These are phyloP conservation scores for Dryadula phaetusa DNA, from an alignment of 2,888 invertebrate genomes.

Conservation along the genomic window DNA sequence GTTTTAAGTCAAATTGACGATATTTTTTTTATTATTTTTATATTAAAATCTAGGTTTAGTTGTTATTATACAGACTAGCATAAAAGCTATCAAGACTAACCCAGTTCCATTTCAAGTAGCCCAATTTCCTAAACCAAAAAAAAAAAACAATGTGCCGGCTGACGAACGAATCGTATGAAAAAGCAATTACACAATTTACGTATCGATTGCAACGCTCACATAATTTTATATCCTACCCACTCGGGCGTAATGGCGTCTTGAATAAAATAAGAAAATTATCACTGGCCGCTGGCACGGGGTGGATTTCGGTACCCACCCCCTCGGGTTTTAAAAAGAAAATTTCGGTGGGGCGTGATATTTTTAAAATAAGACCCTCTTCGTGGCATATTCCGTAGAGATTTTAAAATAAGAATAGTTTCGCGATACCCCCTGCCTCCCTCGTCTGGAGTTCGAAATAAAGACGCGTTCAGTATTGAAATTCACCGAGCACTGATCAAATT, in stretches of 20 bases:
- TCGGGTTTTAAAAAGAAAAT: conserved; percentile 80
- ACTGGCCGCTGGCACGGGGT: conserved; percentile 72
- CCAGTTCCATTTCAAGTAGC: not conserved
- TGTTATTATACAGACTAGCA: not conserved
- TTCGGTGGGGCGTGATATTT: conserved; percentile 84
- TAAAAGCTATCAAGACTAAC: not conserved
- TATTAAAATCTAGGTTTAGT: no score
- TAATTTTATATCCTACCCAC: conserved; percentile 38
- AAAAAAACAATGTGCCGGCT: not conserved
- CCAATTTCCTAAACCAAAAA: not conserved
- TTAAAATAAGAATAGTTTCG: conserved; percentile 84
- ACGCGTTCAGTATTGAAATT: conserved; percentile 43
- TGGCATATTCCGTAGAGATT: conserved; percentile 84
- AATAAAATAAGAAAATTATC: conserved; percentile 81
- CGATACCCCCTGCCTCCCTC: conserved; percentile 69
- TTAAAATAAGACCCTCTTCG: conserved; percentile 83
- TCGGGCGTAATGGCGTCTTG: conserved; percentile 47
- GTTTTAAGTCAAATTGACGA: not conserved
- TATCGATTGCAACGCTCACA: conserved; percentile 30
- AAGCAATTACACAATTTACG: conserved; percentile 31
- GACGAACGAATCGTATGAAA: conserved; percentile 5
- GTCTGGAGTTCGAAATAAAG: conserved; percentile 80
- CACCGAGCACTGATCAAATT: not conserved
- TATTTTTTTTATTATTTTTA: no score
- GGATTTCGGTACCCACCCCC: conserved; percentile 81